These are phyloP conservation scores for Embidobia sp. DNA, from an alignment of 2,888 invertebrate species.

Conservation along the genomic window DNA sequence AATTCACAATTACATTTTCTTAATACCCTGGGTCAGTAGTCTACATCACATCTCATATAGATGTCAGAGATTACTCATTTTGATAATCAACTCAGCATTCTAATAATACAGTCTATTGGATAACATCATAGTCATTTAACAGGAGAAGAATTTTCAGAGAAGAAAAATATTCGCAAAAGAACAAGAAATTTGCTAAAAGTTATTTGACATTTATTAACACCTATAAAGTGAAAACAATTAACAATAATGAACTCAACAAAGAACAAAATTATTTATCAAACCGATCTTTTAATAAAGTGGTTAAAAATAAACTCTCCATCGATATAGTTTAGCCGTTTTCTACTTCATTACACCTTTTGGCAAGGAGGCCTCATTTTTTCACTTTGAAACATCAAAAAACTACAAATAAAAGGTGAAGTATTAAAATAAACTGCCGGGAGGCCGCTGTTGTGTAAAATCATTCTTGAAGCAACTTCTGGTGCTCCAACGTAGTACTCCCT, in stretches of 20 bases:
- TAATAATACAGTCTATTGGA: slow-evolving; percentile 11
- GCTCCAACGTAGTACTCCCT: neutral
- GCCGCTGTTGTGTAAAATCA: neutral
- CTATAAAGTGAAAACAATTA: too few relatives aligned
- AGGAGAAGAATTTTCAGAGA: neutral
- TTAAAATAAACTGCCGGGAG: too few relatives aligned
- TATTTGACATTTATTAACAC: too few relatives aligned
- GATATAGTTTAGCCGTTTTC: too few relatives aligned
- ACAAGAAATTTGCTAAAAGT: neutral
- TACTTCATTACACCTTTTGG: too few relatives aligned
- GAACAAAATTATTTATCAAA: too few relatives aligned
- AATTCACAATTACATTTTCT: neutral
- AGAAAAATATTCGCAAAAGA: neutral
- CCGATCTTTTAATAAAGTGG: too few relatives aligned
- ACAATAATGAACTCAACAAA: too few relatives aligned
- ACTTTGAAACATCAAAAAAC: too few relatives aligned
- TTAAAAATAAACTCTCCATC: too few relatives aligned
- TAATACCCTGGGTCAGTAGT: neutral
- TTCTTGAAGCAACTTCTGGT: neutral
- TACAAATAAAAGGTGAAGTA: too few relatives aligned
- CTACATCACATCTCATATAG: neutral
- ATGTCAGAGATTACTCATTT: slow-evolving; percentile 8
- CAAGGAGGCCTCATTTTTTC: too few relatives aligned
- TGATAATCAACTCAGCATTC: slow-evolving; percentile 13
- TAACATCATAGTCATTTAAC: slow-evolving; percentile 9